Conservation (phyloP, 2,888 invertebrate species). For the Abscondita cerata region DNA sequence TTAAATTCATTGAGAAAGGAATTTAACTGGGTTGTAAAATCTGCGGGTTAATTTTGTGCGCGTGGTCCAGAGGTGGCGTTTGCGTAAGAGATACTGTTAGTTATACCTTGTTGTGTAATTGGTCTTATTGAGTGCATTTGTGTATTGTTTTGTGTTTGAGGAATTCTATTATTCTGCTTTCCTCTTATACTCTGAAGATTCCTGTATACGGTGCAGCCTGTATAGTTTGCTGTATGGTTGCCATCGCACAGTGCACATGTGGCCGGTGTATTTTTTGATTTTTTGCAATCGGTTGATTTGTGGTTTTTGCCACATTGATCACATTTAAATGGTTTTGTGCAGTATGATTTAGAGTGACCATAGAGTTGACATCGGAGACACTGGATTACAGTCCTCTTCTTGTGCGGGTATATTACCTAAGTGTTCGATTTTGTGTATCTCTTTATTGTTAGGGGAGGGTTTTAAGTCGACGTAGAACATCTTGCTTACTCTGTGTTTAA, state of each 20-base stretch:
- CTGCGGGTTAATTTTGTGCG: neutral
- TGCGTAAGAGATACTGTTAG: neutral
- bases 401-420: neutral
- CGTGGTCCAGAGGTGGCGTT: neutral
- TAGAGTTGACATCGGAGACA: neutral
- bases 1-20: neutral
- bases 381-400: neutral
- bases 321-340: neutral
- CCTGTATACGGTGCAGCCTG: neutral
- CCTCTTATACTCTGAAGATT: neutral
- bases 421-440: neutral
- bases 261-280: neutral
- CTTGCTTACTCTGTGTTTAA: too few relatives aligned
- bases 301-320: neutral
- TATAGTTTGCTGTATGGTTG: too few relatives aligned
- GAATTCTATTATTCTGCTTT: neutral
- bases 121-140: neutral
- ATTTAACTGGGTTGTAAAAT: neutral
- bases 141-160: neutral
- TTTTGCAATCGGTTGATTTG: neutral
- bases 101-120: neutral
- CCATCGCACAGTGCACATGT: neutral
- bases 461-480: conserved; percentile 1
- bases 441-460: neutral
- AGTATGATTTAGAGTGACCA: neutral